Conservation (phyloP, 2,797 vertebrate species). For the Helicolenus hilgendorfi region DNA sequence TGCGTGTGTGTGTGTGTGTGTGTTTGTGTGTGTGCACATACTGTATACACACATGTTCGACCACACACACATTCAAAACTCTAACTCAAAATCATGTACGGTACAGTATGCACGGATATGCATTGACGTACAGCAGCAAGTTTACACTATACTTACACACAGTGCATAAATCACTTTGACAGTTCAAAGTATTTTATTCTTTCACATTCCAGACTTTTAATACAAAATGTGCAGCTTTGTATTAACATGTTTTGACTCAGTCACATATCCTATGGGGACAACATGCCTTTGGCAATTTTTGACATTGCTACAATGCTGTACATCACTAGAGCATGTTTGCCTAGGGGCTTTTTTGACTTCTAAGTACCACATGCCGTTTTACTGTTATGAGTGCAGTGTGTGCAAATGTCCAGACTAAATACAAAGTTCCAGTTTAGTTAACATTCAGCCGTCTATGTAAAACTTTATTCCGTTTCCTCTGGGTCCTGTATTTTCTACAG, state of each 20-base stretch:
- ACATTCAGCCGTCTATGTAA: not conserved
- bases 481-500: conserved; percentile 1
- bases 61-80: not conserved
- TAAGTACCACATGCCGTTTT: conserved; percentile 9
- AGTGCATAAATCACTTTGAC: not conserved
- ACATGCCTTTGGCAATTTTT: conserved; percentile 64
- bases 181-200: conserved; percentile 9
- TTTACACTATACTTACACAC: not conserved
- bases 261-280: conserved; percentile 57
- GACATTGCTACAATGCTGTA: conserved; percentile 64
- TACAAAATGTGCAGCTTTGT: conserved; percentile 32
- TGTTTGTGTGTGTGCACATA: not conserved
- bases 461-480: conserved; percentile 1
- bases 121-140: not conserved
- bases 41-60: conserved; percentile 1
- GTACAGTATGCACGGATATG: not conserved
- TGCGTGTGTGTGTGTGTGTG: conserved; percentile 2
- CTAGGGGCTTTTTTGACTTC: conserved; percentile 59
- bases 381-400: not conserved
- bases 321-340: conserved; percentile 68
- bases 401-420: conserved; percentile 14
- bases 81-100: not conserved
- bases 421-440: conserved; percentile 1
- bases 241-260: conserved; percentile 35
- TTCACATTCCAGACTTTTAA: conserved; percentile 27